Conservation (phyloP, 2,797 vertebrate genomes). For the Parotocinclus haroldoi region DNA sequence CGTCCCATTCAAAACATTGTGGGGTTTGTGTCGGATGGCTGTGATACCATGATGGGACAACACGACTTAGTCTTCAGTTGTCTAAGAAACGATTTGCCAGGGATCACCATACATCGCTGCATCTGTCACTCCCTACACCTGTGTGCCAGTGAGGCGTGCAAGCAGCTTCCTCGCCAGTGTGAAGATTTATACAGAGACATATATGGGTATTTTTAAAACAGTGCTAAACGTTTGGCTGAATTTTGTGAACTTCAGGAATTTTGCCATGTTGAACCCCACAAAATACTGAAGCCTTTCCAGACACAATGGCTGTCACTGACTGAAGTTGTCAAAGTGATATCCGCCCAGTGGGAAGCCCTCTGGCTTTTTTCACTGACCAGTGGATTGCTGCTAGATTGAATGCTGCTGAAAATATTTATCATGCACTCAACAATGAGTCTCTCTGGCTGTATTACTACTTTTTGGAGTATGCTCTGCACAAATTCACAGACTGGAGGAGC, state of each 20-base stretch:
- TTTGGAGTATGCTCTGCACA: conserved; percentile 24
- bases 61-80: conserved; percentile 24
- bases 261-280: conserved; percentile 28
- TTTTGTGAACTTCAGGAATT: conserved; percentile 27
- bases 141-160: conserved; percentile 24
- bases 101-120: conserved; percentile 19
- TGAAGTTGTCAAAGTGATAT: conserved; percentile 18
- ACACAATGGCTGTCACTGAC: conserved; percentile 17
- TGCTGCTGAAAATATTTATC: conserved; percentile 32
- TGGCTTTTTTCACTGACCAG: conserved; percentile 1
- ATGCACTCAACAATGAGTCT: conserved; percentile 9
- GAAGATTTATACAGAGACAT: too few species aligned
- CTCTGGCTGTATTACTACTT: conserved; percentile 29
- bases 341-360: conserved; percentile 10
- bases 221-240: conserved; percentile 2
- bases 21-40: too few species aligned
- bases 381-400: conserved; percentile 39
- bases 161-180: neutral
- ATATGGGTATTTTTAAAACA: too few species aligned
- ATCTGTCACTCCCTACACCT: conserved; percentile 26
- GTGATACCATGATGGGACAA: conserved; percentile 21
- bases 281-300: conserved; percentile 28
- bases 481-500: conserved; percentile 28
- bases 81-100: conserved; percentile 19
- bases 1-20: too few species aligned